Evolutionary conservation across 2,888 invertebrate species (phyloP).

Genomic region (Dichetophora obliterata): DNA sequence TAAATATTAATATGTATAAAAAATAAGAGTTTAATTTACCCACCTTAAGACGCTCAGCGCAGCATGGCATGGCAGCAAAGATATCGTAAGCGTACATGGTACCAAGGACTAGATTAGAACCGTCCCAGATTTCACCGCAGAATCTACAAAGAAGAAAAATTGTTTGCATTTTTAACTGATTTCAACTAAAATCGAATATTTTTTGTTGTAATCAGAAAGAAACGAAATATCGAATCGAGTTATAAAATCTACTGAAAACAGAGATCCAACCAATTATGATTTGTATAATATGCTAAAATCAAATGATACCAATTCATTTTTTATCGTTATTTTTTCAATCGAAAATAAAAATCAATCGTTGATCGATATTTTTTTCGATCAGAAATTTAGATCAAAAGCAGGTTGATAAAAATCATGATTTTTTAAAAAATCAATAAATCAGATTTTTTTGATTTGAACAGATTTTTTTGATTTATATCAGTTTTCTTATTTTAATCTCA

Average conservation of each 20-base stretch:
- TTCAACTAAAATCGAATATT: not conserved
- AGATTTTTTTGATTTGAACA: too few species aligned
- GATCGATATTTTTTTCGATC: too few species aligned
- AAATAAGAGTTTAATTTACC: slow-evolving; percentile 51
- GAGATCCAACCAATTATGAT: too few species aligned
- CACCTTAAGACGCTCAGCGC: slow-evolving; percentile 92
- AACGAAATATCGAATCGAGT: not conserved
- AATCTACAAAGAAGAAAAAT: slow-evolving; percentile 68
- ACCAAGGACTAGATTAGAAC: slow-evolving; percentile 92
- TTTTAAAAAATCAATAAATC: too few species aligned
- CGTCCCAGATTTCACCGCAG: slow-evolving; percentile 91
- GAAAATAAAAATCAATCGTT: too few species aligned
- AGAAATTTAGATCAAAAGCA: too few species aligned
- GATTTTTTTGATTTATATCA: too few species aligned
- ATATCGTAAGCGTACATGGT: slow-evolving; percentile 99
- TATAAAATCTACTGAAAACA: not conserved
- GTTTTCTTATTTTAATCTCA: too few species aligned
- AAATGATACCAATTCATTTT: too few species aligned
- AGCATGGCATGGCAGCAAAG: slow-evolving; percentile 97
- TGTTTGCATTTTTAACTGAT: not conserved
- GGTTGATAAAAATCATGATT: too few species aligned
- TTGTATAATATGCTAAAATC: too few species aligned
- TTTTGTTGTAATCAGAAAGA: not conserved
- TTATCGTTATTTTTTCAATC: too few species aligned
- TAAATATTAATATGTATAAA: not conserved